Evolutionary conservation across 1,140 invertebrate genomes (phyloP).

Genomic region (Aphelenchoides fujianensis): DNA sequence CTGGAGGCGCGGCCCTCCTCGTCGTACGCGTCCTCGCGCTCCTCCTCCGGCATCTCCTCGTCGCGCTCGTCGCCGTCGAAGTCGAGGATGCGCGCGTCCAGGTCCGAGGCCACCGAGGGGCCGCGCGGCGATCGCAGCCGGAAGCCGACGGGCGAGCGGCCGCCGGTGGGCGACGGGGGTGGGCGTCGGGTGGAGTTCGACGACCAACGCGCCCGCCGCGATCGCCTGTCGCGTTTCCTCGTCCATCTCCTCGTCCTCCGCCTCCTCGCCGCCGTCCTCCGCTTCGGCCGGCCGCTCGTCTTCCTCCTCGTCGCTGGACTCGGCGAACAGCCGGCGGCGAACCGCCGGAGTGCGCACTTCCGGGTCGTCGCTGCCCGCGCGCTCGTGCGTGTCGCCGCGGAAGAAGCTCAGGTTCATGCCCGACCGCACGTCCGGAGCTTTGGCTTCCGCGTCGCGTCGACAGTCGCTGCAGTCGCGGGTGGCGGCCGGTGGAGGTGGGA

Average conservation of each 20-base stretch:
- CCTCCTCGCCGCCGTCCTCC: no score
- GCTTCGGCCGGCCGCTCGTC: background rate
- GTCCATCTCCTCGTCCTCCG: background rate
- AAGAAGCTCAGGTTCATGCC: background rate
- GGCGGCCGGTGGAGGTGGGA: background rate
- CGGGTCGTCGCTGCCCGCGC: no score
- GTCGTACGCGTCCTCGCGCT: background rate
- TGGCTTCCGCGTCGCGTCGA: background rate
- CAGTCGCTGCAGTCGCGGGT: background rate
- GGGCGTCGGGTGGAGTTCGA: background rate
- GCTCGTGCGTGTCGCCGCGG: no score
- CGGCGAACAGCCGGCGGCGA: background rate
- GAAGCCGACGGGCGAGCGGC: background rate
- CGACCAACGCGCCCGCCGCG: background rate
- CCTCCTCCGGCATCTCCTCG: no score
- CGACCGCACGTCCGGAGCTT: background rate
- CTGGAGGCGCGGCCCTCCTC: background rate
- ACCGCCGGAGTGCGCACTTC: background rate
- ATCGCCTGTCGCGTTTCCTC: background rate
- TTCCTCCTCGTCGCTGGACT: constrained; percentile 3
- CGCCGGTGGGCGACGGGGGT: background rate
- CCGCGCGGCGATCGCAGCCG: background rate
- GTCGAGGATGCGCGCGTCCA: background rate
- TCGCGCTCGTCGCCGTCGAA: background rate
- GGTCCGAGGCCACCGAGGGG: no score